Percentiles rank a stretch among this genome's conserved stretches.
These are phyloP conservation scores for Hippocampus abdominalis DNA, from an alignment of 2,113 vertebrate genomes.

Conservation along the genomic window DNA sequence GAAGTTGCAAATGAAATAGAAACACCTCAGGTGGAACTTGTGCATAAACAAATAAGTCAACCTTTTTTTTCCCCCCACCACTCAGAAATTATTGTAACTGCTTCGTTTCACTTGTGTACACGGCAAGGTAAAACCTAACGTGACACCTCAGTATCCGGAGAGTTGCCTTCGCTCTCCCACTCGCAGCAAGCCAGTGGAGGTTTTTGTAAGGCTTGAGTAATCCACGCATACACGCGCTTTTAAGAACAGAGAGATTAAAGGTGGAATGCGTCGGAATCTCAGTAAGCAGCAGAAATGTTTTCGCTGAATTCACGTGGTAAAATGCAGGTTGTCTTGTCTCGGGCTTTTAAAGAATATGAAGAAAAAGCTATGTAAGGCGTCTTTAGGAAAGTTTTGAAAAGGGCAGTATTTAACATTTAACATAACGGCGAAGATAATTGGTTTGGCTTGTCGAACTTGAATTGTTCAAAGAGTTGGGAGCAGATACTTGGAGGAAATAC, in stretches of 20 bases:
- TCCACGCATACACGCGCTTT: slow-evolving; percentile 44
- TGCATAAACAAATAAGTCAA: slow-evolving; percentile 20
- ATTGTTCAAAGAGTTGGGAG: not conserved
- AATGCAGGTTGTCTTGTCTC: slow-evolving; percentile 2
- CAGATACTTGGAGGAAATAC: not conserved
- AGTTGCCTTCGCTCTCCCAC: slow-evolving; percentile 25
- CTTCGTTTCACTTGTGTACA: slow-evolving; percentile 44
- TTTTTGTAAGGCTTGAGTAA: slow-evolving; percentile 44
- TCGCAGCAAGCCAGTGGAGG: slow-evolving; percentile 29
- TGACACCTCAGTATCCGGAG: slow-evolving; percentile 33
- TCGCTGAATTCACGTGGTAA: not conserved
- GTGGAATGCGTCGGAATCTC: slow-evolving; percentile 39
- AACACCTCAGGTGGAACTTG: slow-evolving; percentile 17
- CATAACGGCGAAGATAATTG: not conserved
- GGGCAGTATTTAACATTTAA: not conserved
- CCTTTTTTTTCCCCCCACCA: slow-evolving; percentile 16
- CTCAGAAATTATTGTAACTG: slow-evolving; percentile 27
- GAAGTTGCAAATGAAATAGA: slow-evolving; percentile 16
- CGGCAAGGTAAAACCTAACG: slow-evolving; percentile 42
- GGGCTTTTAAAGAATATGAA: not conserved
- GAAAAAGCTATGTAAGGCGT: not conserved
- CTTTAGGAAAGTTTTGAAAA: not conserved
- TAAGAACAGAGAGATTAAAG: slow-evolving; percentile 54
- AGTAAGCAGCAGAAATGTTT: slow-evolving; percentile 14
- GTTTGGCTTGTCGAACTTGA: not conserved